phyloP scores from a whole-genome alignment of 2,113 vertebrate species.

The Erinaceus europaeus region DNA sequence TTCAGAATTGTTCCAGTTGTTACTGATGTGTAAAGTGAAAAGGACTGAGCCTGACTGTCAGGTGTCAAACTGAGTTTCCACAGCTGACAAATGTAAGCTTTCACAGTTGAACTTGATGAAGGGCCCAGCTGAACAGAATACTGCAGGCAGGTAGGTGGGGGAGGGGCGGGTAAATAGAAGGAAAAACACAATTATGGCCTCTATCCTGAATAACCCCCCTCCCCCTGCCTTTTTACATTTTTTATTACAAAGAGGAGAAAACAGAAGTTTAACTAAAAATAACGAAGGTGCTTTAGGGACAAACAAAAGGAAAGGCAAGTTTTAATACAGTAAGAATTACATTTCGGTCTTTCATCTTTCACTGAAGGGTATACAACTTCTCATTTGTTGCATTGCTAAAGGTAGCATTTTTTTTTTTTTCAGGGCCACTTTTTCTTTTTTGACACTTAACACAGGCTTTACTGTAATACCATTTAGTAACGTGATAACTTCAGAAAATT shows the following conservation, averaged over 20 bases:
- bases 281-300: not conserved
- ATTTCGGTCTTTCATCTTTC: not conserved
- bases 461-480: conserved; percentile 76
- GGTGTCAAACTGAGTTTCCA: not conserved
- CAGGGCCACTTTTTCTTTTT: too few relatives aligned
- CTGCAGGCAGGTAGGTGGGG: not conserved
- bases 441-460: conserved; percentile 76
- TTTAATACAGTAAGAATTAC: not conserved
- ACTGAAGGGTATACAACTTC: not conserved
- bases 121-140: not conserved
- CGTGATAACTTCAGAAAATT: conserved; percentile 44
- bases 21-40: not conserved
- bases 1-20: not conserved
- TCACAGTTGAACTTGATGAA: not conserved
- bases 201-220: too few relatives aligned
- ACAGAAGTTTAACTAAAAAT: not conserved
- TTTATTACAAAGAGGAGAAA: not conserved
- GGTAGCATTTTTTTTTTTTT: not conserved
- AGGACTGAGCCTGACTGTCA: not conserved
- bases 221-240: not conserved
- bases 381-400: not conserved
- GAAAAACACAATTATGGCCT: not conserved
- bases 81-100: not conserved
- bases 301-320: not conserved
- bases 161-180: not conserved